Base-by-base conservation (phyloP, 2,797 vertebrate genomes). In the Sebastes vulpes region DNA sequence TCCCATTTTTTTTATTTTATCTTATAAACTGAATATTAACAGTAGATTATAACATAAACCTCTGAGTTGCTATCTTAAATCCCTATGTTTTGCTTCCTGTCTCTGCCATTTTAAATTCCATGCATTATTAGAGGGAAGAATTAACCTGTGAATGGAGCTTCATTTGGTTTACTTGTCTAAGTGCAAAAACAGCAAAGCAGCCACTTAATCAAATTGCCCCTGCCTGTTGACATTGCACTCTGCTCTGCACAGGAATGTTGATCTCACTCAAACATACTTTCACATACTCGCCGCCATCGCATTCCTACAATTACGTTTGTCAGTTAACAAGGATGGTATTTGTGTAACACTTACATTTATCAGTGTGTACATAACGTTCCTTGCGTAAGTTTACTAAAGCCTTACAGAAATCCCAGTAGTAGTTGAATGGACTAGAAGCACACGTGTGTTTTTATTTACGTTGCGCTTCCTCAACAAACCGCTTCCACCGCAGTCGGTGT, bases 141-240 rank as follows among this genome's bases (percentile, higher is more conserved):
- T 86, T 66, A 78, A 86, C 68, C 73, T 78, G 74, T 83, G 69
- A 87, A 79, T 65, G n/a, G 76, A 77, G 29, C 38, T 78, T 72
- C 73, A 75, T 84, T 77, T 84, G 67, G 66, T 83, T 77, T 42
- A 63, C 69, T 77, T 66, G 52, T 76, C 65, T 75, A 70, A 85
- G 81, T 80, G 65, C 73, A 79, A 79, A 83, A 84, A 58, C 46
- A 66, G 79, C 77, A 67, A 80, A 79, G 79, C 42, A 59, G 56
- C 72, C 72, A 86, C 86, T 81, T 81, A 76, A 88, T 89, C 75
- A 85, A 88, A 83, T 80, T 35, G 86, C 66, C 64, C 80, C 38
- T 53, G 63, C 72, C 83, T 89, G 72, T 91, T 89, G 87, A 90
- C 84, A 65, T 72, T 84, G 82, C 76, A 82, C 87, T 88, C 86